phyloP scores from a whole-genome alignment of 2,797 vertebrate species.

The Amniataba percoides region DNA sequence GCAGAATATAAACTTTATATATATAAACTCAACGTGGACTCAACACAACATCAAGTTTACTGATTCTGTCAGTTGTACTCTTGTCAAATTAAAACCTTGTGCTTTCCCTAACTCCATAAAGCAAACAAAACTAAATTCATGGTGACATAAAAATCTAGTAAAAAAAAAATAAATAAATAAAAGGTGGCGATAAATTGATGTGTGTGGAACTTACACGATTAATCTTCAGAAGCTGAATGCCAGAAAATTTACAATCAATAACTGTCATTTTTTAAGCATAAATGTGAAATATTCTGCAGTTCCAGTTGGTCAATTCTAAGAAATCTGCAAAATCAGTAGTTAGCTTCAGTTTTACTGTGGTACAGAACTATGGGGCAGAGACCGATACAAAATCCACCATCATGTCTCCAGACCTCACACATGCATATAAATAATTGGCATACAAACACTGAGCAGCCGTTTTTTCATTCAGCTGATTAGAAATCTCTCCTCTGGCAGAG shows the following conservation, averaged over 20 bases:
- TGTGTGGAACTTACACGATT: not conserved
- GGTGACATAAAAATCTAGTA: not conserved
- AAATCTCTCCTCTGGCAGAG: not conserved
- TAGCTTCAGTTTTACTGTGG: not conserved
- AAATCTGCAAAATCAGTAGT: not conserved
- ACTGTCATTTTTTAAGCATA: not conserved
- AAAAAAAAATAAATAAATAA: not conserved
- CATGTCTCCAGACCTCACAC: not conserved
- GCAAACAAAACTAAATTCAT: not conserved
- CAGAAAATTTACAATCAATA: not conserved
- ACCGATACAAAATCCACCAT: too few relatives aligned
- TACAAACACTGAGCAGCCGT: not conserved
- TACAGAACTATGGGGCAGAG: not conserved
- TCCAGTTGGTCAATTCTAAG: not conserved
- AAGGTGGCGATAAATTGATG: not conserved
- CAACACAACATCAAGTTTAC: not conserved
- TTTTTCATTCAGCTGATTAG: constrained; percentile 15
- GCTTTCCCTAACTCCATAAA: not conserved
- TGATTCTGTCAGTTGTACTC: not conserved
- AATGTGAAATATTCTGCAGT: not conserved
- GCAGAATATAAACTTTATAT: not conserved
- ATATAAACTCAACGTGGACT: not conserved
- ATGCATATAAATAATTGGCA: not conserved
- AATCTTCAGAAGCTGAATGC: not conserved
- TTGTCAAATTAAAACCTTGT: not conserved